Percentiles rank a stretch among this genome's conserved stretches.
These are phyloP conservation scores for Asbolus verrucosus DNA, from an alignment of 1,140 invertebrate genomes.

Conservation along the genomic window DNA sequence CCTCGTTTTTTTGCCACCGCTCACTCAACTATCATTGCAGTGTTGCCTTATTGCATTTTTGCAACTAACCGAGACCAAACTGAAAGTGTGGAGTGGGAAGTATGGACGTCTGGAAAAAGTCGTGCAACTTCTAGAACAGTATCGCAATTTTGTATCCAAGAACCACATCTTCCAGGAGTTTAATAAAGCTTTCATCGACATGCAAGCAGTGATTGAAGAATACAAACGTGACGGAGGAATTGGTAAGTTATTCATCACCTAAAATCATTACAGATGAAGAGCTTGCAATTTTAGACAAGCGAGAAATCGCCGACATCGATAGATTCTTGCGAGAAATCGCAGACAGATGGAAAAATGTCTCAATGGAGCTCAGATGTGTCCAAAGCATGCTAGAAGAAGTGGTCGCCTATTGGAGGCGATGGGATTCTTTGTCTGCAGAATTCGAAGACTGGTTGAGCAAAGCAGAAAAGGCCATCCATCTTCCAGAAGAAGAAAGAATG, in stretches of 20 bases:
- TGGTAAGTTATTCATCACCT: slow-evolving; percentile 66
- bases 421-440: slow-evolving; percentile 78
- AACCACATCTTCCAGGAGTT: slow-evolving; percentile 96
- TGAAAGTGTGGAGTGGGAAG: slow-evolving; percentile 89
- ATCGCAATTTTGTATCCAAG: slow-evolving; percentile 90
- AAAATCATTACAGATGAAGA: too few relatives aligned
- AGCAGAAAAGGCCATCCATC: slow-evolving; percentile 81
- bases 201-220: slow-evolving; percentile 91
- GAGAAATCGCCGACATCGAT: slow-evolving; percentile 83
- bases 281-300: slow-evolving; percentile 69
- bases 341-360: slow-evolving; percentile 90
- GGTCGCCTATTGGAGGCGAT: slow-evolving; percentile 88
- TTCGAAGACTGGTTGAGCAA: slow-evolving; percentile 84
- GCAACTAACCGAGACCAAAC: slow-evolving; percentile 88
- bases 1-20: background rate
- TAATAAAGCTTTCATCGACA: slow-evolving; percentile 90
- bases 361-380: slow-evolving; percentile 89
- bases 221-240: slow-evolving; percentile 89
- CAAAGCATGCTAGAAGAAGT: slow-evolving; percentile 92
- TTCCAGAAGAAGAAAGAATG: slow-evolving; percentile 86
- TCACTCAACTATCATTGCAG: slow-evolving; percentile 61
- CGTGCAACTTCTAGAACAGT: slow-evolving; percentile 86
- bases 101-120: slow-evolving; percentile 88
- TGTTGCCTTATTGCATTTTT: slow-evolving; percentile 93
- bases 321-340: slow-evolving; percentile 87